phyloP scores from a whole-genome alignment of 2,113 vertebrate genomes.

The Mohoua ochrocephala region DNA sequence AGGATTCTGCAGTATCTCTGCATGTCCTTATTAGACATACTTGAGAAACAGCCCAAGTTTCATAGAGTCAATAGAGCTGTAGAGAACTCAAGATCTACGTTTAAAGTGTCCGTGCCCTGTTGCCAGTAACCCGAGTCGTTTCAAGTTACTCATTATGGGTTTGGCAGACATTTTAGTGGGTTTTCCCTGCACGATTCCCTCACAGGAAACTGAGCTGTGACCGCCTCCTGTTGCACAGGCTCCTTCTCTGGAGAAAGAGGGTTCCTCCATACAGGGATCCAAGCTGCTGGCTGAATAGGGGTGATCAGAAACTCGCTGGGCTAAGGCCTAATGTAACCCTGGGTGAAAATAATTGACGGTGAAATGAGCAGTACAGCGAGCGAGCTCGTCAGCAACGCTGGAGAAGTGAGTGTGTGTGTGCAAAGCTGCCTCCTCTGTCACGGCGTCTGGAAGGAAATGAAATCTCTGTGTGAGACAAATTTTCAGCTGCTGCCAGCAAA shows the following conservation, averaged over 20 bases:
- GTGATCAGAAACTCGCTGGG: not conserved
- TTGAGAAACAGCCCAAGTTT: not conserved
- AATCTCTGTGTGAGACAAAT: slow-evolving; percentile 15
- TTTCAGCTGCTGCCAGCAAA: not conserved
- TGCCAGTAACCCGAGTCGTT: not conserved
- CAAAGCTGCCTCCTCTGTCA: not conserved
- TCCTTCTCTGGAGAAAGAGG: not conserved
- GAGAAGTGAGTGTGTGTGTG: not conserved
- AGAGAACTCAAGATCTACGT: not conserved
- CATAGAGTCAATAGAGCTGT: not conserved
- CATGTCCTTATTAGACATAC: not conserved
- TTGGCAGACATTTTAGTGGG: not conserved
- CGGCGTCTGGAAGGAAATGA: not conserved
- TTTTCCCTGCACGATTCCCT: not conserved
- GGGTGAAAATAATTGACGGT: not conserved
- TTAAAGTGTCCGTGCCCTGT: not conserved
- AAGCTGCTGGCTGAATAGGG: not conserved
- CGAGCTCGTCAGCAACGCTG: not conserved
- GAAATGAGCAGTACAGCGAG: not conserved
- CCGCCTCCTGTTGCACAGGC: rapidly evolving
- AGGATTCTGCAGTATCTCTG: not conserved
- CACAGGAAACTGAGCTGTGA: rapidly evolving
- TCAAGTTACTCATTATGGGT: not conserved
- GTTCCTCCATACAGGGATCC: not conserved
- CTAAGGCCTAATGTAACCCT: not conserved